phyloP scores from a whole-genome alignment of 2,888 invertebrate genomes.

The Drosophila cracens region DNA sequence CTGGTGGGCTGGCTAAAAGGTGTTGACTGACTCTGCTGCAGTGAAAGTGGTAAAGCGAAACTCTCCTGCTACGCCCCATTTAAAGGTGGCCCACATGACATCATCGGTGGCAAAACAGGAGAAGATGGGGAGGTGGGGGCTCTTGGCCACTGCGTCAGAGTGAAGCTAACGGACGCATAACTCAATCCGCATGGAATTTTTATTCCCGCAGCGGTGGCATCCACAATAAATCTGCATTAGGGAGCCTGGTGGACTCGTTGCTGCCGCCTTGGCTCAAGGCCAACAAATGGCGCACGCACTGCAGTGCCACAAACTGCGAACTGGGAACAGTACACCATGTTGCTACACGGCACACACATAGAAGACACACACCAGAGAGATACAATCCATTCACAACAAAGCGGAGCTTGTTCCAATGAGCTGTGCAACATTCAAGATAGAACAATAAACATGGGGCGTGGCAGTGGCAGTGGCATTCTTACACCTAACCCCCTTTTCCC shows the following conservation, averaged over 20 bases:
- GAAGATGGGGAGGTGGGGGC: not conserved
- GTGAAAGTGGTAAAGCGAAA: slow-evolving; percentile 68
- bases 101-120: slow-evolving; percentile 36
- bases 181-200: slow-evolving; percentile 79
- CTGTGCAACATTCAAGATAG: slow-evolving; percentile 40
- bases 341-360: slow-evolving; percentile 12
- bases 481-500: not conserved
- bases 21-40: slow-evolving; percentile 52
- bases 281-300: slow-evolving; percentile 73
- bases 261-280: slow-evolving; percentile 73
- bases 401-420: slow-evolving; percentile 38
- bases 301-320: slow-evolving; percentile 50
- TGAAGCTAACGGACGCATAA: slow-evolving; percentile 77
- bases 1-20: slow-evolving; percentile 12
- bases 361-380: slow-evolving; percentile 1
- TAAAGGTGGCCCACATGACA: slow-evolving; percentile 52
- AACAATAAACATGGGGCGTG: slow-evolving; percentile 57
- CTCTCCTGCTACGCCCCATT: slow-evolving; percentile 24
- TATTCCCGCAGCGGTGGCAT: slow-evolving; percentile 78
- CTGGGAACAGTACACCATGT: slow-evolving; percentile 6
- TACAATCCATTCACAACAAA: slow-evolving; percentile 21
- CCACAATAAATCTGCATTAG: slow-evolving; percentile 79
- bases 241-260: slow-evolving; percentile 15
- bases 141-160: slow-evolving; percentile 57
- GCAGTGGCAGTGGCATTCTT: slow-evolving; percentile 36